Evolutionary conservation across 2,797 vertebrate genomes (phyloP).

Genomic region (Acipenser transmontanus): DNA sequence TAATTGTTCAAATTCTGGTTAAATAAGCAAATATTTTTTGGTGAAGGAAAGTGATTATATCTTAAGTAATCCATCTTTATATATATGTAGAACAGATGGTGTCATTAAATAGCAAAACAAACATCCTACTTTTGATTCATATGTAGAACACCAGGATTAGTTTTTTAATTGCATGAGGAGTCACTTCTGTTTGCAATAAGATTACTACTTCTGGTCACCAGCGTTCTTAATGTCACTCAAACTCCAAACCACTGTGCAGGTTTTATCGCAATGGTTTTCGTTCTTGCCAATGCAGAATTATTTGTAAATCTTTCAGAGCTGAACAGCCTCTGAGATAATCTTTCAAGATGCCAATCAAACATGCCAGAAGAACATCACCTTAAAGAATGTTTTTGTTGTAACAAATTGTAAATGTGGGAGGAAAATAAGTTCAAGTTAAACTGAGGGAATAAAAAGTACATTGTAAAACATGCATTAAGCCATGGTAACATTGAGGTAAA

Average conservation of each 20-base stretch:
- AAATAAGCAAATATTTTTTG: conserved; percentile 13
- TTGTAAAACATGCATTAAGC: no score
- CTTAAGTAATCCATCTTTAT: conserved; percentile 25
- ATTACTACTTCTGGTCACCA: conserved; percentile 48
- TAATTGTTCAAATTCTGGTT: conserved; percentile 2
- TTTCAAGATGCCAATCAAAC: conserved; percentile 30
- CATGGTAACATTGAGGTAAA: no score
- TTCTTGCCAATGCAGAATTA: neutral
- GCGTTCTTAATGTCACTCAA: conserved; percentile 36
- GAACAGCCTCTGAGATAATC: conserved; percentile 17
- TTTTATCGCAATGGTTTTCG: neutral
- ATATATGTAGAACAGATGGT: conserved; percentile 29
- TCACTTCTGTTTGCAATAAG: conserved; percentile 10
- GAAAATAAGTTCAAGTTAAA: no score
- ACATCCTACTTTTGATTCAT: conserved; percentile 28
- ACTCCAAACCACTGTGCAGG: neutral
- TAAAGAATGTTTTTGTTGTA: neutral
- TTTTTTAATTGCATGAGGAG: conserved; percentile 27
- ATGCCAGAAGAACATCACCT: conserved; percentile 13
- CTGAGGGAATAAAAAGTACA: no score
- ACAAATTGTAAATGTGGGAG: no score
- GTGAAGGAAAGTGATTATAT: conserved; percentile 23
- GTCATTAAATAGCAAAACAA: conserved; percentile 32
- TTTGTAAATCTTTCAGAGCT: conserved; percentile 15
- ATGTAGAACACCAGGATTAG: conserved; percentile 32